Evolutionary conservation across 2,888 invertebrate species (phyloP).

Genomic region (Sympetrum striolatum): DNA sequence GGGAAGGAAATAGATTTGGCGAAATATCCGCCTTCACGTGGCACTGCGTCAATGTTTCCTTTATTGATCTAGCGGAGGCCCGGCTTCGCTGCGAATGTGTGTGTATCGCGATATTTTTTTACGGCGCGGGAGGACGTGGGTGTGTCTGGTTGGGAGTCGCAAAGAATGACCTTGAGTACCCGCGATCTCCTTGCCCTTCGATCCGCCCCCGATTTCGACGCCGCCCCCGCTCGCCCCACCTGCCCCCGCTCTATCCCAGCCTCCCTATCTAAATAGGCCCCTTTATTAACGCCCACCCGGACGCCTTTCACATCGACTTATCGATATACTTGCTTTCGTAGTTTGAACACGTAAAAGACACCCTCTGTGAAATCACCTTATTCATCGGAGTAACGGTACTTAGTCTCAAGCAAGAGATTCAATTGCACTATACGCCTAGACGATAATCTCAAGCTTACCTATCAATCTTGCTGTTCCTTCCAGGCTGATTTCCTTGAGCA

Average conservation of each 20-base stretch:
- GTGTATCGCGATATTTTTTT: conserved; percentile 39
- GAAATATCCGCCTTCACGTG: background rate
- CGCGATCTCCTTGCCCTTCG: background rate
- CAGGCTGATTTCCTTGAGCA: too few relatives aligned
- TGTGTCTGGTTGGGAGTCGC: background rate
- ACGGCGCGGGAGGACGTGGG: background rate
- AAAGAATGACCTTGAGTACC: background rate
- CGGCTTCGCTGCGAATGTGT: background rate
- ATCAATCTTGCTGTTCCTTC: too few relatives aligned
- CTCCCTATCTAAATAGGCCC: background rate
- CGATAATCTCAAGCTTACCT: too few relatives aligned
- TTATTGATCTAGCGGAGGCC: conserved; percentile 30
- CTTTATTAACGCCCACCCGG: background rate
- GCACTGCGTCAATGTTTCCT: conserved; percentile 36
- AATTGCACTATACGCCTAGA: too few relatives aligned
- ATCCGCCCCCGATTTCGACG: background rate
- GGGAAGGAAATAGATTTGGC: background rate
- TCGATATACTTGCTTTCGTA: background rate
- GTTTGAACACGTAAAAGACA: background rate
- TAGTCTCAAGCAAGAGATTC: too few relatives aligned
- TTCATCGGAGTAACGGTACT: too few relatives aligned
- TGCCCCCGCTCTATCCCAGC: background rate
- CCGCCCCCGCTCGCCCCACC: background rate
- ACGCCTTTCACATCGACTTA: background rate
- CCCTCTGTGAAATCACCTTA: too few relatives aligned